Conservation (phyloP, 2,888 invertebrate genomes). For the Euzophera pinguis region DNA sequence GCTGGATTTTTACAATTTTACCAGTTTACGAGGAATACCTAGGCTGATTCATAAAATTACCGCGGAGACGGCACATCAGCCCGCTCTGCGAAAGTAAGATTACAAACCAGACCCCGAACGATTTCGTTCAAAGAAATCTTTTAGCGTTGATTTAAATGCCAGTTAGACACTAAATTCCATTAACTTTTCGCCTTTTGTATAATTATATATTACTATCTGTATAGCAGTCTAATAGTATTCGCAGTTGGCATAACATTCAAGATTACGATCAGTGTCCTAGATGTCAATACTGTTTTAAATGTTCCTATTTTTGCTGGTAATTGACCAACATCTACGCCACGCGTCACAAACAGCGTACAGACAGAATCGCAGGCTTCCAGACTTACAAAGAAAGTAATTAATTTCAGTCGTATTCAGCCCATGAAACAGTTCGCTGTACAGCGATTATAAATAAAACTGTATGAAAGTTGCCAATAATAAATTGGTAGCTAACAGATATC, state of each 20-base stretch:
- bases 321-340: slow-evolving; percentile 58
- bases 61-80: too few relatives aligned
- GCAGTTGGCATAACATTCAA: slow-evolving; percentile 67
- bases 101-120: too few relatives aligned
- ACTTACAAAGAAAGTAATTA: slow-evolving; percentile 61
- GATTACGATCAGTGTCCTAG: slow-evolving; percentile 67
- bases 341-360: slow-evolving; percentile 53
- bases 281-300: slow-evolving; percentile 65
- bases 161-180: too few relatives aligned
- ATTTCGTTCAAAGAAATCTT: too few relatives aligned
- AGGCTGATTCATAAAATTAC: too few relatives aligned
- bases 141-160: too few relatives aligned
- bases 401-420: slow-evolving; percentile 61
- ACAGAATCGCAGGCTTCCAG: slow-evolving; percentile 41
- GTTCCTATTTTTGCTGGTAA: slow-evolving; percentile 72
- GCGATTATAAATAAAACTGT: slow-evolving; percentile 60
- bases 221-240: slow-evolving; percentile 31
- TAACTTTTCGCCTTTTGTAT: too few relatives aligned
- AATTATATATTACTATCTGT: too few relatives aligned
- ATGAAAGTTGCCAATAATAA: slow-evolving; percentile 48
- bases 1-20: too few relatives aligned
- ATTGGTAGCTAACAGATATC: slow-evolving; percentile 28
- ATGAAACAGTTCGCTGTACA: slow-evolving; percentile 55
- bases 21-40: too few relatives aligned
- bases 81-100: too few relatives aligned